phyloP scores from a whole-genome alignment of 2,113 vertebrate species.

The Mirza zaza region DNA sequence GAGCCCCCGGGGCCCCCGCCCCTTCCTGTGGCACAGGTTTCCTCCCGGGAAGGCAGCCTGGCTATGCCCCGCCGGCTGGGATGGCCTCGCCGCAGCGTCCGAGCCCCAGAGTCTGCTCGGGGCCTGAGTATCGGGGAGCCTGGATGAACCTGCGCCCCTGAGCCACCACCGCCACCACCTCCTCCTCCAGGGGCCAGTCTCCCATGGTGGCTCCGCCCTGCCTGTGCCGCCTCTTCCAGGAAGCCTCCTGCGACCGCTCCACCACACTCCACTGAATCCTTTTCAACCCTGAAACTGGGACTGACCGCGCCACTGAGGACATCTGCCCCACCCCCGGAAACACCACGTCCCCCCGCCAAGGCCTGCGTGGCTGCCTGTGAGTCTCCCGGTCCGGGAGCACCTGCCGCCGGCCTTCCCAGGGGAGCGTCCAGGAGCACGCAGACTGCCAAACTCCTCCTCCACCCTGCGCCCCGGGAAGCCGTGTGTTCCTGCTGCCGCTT shows the following conservation, averaged over 20 bases:
- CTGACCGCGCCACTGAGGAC: not conserved
- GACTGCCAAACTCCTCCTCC: not conserved
- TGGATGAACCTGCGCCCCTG: not conserved
- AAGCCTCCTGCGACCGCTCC: not conserved
- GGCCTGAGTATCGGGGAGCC: not conserved
- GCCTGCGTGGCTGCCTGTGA: not conserved
- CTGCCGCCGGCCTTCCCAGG: rapidly evolving
- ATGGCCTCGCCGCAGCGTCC: not conserved
- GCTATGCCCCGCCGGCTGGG: not conserved
- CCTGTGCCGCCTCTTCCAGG: not conserved
- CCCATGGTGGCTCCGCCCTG: not conserved
- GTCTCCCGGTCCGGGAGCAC: rapidly evolving
- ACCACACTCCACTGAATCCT: rapidly evolving
- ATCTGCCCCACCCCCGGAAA: not conserved
- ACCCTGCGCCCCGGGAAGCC: not conserved
- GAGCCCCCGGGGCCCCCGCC: not conserved
- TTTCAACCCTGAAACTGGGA: not conserved
- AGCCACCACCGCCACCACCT: rapidly evolving
- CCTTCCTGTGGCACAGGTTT: not conserved
- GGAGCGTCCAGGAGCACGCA: not conserved
- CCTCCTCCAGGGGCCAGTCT: not conserved
- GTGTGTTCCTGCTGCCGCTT: not conserved
- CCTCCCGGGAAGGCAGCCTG: not conserved
- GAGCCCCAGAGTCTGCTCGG: rapidly evolving
- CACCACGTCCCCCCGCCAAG: not conserved